These are phyloP conservation scores for Eulacestoma nigropectus DNA, from an alignment of 2,113 vertebrate species.

Conservation along the genomic window DNA sequence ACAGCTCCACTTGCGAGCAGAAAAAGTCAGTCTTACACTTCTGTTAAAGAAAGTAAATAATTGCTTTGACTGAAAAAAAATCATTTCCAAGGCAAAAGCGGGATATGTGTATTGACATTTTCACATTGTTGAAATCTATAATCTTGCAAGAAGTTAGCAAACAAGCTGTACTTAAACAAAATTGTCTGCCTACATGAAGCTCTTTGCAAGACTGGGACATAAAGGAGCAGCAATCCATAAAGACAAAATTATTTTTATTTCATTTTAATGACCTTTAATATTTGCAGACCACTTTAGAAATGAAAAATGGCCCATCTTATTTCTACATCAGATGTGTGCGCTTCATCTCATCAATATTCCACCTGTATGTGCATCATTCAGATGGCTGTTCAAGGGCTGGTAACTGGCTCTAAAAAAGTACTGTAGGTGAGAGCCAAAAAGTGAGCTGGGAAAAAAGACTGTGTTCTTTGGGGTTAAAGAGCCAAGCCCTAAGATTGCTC, in stretches of 20 bases:
- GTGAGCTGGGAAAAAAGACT: background rate
- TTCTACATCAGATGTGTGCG: background rate
- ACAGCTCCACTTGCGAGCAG: background rate
- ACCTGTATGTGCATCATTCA: background rate
- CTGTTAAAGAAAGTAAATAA: background rate
- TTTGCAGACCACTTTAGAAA: background rate
- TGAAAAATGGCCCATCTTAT: background rate
- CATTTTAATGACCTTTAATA: background rate
- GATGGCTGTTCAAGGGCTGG: background rate
- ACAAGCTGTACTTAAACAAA: background rate
- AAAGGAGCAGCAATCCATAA: background rate
- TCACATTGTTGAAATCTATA: background rate
- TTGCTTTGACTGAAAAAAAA: background rate
- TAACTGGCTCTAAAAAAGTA: background rate
- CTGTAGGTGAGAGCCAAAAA: background rate
- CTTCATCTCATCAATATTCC: background rate
- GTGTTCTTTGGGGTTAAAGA: background rate
- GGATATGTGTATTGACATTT: background rate
- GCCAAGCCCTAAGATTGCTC: background rate
- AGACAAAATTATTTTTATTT: background rate
- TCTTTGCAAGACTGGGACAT: background rate
- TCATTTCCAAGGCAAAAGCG: background rate
- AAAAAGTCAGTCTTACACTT: background rate
- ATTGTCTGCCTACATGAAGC: background rate
- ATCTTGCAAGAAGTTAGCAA: slow-evolving; percentile 8